Conservation (phyloP, 35 echinoderm and acorn worm genomes). For the Lytechinus pictus region DNA sequence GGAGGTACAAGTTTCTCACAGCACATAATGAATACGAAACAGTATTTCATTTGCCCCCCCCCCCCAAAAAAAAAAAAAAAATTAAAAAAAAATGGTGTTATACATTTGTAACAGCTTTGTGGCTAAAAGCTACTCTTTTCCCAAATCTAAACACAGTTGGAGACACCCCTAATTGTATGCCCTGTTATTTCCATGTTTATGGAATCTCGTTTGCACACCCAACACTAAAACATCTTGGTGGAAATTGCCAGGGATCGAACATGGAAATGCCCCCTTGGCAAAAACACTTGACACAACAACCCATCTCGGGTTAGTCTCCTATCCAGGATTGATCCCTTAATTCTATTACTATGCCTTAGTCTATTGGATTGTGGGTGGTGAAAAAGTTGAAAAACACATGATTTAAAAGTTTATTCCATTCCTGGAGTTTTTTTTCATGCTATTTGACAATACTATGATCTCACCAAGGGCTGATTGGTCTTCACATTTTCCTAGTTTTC, state of each 20-base stretch:
- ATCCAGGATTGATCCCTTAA: neutral
- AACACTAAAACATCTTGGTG: neutral
- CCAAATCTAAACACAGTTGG: neutral
- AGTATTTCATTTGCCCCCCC: neutral
- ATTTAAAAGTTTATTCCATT: too few species aligned
- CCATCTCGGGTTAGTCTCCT: neutral
- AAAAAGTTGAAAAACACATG: neutral
- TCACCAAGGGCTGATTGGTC: too few species aligned
- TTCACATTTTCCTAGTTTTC: too few species aligned
- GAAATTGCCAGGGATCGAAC: neutral
- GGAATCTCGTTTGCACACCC: neutral
- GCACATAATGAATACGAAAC: neutral
- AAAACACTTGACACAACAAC: neutral
- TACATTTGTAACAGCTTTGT: neutral
- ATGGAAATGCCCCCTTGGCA: neutral
- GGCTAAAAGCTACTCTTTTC: neutral
- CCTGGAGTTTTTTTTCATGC: too few species aligned
- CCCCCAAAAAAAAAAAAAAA: neutral
- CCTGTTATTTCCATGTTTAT: neutral
- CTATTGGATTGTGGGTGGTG: neutral
- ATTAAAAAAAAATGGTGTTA: too few species aligned
- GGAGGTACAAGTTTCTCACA: neutral
- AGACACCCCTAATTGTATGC: constrained; percentile 6
- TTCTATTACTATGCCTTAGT: neutral
- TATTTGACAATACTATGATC: too few species aligned